Evolutionary conservation across 2,113 vertebrate species (phyloP).

Genomic region (Aix galericulata): DNA sequence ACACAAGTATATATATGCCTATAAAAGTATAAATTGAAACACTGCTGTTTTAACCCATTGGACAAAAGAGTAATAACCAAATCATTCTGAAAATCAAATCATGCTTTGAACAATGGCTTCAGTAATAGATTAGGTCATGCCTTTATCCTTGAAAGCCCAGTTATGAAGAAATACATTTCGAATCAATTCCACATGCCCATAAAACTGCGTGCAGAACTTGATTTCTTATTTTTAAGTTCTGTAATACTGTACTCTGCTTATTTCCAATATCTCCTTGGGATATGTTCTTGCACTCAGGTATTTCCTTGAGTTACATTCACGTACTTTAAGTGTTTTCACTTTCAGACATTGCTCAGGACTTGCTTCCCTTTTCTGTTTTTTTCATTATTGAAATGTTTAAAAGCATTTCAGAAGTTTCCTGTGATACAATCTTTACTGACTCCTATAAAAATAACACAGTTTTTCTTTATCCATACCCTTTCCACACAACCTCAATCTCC

Average conservation of each 20-base stretch:
- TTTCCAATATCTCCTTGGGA: not conserved
- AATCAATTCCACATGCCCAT: slow-evolving; percentile 6
- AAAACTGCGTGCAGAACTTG: not conserved
- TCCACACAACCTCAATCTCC: not conserved
- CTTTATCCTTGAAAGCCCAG: slow-evolving; percentile 1
- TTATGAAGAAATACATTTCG: slow-evolving; percentile 21
- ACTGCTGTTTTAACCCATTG: not conserved
- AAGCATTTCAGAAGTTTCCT: slow-evolving; percentile 31
- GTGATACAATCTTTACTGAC: not conserved
- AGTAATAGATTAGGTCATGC: not conserved
- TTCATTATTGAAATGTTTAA: slow-evolving; percentile 24
- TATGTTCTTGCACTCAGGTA: not conserved
- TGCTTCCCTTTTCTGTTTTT: slow-evolving; percentile 6
- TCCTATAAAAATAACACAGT: not conserved
- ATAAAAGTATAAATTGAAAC: not conserved
- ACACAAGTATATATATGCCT: not conserved
- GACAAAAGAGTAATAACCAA: not conserved
- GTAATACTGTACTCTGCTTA: not conserved
- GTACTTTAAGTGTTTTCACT: not conserved
- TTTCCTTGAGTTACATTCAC: not conserved
- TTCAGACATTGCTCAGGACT: not conserved
- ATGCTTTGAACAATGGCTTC: not conserved
- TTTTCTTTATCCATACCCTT: slow-evolving; percentile 5
- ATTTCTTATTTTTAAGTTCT: not conserved
- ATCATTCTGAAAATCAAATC: not conserved